Evolutionary conservation across 92 coral and sea anemone genomes (phyloP).

Genomic region (Epizoanthus rinbou): DNA sequence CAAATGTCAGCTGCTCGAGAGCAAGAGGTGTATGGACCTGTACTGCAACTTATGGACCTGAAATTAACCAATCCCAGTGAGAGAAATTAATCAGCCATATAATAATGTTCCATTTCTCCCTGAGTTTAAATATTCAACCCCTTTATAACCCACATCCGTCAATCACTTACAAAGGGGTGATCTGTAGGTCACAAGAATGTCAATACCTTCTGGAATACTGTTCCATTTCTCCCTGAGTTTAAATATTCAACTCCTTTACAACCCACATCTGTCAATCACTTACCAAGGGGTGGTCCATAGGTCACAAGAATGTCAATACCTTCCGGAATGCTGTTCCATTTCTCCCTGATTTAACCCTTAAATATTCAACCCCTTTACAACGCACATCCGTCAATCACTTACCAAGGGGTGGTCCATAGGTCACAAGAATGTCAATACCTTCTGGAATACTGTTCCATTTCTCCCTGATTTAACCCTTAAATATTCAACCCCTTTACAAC

Average conservation of each 20-base stretch:
- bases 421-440: slow-evolving; percentile 81
- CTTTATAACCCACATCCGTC: not conserved
- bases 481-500: not conserved
- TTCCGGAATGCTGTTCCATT: slow-evolving; percentile 87
- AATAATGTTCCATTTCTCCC: slow-evolving; percentile 68
- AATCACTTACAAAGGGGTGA: slow-evolving; percentile 73
- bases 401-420: too few species aligned
- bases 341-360: slow-evolving; percentile 55
- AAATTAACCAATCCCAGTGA: too few species aligned
- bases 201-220: slow-evolving; percentile 79
- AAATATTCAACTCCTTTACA: not conserved
- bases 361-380: not conserved
- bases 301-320: slow-evolving; percentile 84
- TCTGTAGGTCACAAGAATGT: slow-evolving; percentile 88
- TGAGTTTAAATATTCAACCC: slow-evolving; percentile 26
- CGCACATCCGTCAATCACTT: not conserved
- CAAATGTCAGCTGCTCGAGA: too few species aligned
- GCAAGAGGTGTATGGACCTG: too few species aligned
- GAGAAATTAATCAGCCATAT: too few species aligned
- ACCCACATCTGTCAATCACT: not conserved
- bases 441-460: slow-evolving; percentile 88
- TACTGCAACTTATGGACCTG: too few species aligned
- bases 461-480: slow-evolving; percentile 50
- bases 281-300: too few species aligned
- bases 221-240: slow-evolving; percentile 80